Evolutionary conservation across 2,113 vertebrate species (phyloP), one percentile per base, ranked within the genome.

Genomic region (Falcunculus frontatus): DNA sequence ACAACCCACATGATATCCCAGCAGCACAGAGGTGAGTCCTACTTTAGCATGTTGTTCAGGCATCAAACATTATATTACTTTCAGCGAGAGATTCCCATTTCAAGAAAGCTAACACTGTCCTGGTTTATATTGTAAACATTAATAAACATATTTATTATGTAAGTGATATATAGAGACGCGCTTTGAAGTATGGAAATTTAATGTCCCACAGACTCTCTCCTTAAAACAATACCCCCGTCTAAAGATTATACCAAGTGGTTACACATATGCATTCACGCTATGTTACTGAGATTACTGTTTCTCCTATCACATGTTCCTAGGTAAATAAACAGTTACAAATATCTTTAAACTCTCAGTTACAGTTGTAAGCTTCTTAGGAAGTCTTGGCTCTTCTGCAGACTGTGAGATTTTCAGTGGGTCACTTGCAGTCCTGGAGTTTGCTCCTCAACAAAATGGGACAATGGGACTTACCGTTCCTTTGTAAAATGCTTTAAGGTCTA

Each of bases 101-200:
- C 65, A 64, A 78, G 53, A 79, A 72, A 84, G 49, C 7, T 42
- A 47, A 56, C 7, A 11, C 10, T 82, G 41, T 33, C 20, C 41
- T 63, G 46, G 20, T 70, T 90, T 29, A 26, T 29, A 53, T 0
- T 52, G 5, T 6, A 41, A 75, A 37, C 42, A 33, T 68, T 29
- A 30, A 47, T 64, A 73, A 79, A 72, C 42, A 20, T n/a, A 5
- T 53, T 70, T 69, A 80, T 52, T 33, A 72, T 6, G 7, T 5
- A 68, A 39, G 11, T 10, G 14, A 50, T 37, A 68, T 47, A 82
- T 20, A 72, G 57, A 75, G 49, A n/a, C 3, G 6, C 0, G 0
- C 19, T 87, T 49, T 47, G 49, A 69, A 18, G 6, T 50, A 68
- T 1, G 17, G 47, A 56, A 49, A 75, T 82, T 65, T 60, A 60